Base-by-base conservation (phyloP, 2,888 invertebrate genomes). In the Salticus scenicus region DNA sequence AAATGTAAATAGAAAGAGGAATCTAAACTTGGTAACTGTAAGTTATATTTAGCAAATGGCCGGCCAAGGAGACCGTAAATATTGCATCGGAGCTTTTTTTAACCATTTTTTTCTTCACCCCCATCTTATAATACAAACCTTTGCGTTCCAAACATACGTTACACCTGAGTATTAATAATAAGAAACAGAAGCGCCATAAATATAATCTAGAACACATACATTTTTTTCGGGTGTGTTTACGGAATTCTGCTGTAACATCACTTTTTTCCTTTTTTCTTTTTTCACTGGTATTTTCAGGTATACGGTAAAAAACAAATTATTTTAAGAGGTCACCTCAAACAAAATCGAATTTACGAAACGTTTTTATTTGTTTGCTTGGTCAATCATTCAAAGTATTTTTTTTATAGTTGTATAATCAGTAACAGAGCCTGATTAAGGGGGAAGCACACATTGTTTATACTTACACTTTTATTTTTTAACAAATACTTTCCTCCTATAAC, bases 1-100 rank as follows among this genome's bases (percentile, higher is more conserved):
- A 70, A 70, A 41, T 70, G 70, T 70, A 70, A 70, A 70, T 70
- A 70, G 70, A 70, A 70, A 70, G 70, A 41, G 42, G 37, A n/a
- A 42, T 70, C 70, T 70, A 70, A 70, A 70, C 70, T 70, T 42
- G 70, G 70, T 42, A 70, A 70, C 70, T 41, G n/a, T 20, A 10
- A 70, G 70, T 42, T 70, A 70, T 24, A 70, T 70, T 70, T 70
- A 70, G 70, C 41, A n/a, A 37, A 41, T 70, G 70, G 33, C 70
- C 70, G 70, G 70, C 41, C 70, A 70, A 27, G 42, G 24, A 37
- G 70, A n/a, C 42, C 70, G 42, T 70, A 70, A 70, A 70, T 70
- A 70, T 70, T 70, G 70, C 70, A 70, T 70, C 41, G 70, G 41
- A 37, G 37, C 42, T 70, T 70, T 70, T 70, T 70, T 37, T 70